phyloP scores from a whole-genome alignment of 2,113 vertebrate genomes.

The Tiliqua scincoides region DNA sequence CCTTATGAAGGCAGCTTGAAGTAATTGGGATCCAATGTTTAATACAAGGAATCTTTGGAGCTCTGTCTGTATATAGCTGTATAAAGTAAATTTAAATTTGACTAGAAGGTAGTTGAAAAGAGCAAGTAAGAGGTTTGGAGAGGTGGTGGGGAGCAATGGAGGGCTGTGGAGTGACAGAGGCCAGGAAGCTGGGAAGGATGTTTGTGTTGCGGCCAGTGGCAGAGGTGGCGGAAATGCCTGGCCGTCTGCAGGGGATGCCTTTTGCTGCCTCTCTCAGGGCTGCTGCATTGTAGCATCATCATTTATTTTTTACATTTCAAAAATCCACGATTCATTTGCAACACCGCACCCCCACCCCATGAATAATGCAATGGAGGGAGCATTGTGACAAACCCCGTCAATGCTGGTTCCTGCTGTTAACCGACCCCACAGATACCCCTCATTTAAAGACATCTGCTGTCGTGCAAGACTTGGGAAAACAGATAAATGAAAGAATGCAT shows the following conservation, averaged over 20 bases:
- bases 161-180: fast-evolving
- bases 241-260: neutral
- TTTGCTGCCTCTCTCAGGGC: neutral
- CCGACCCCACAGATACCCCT: constrained; percentile 27
- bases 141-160: neutral
- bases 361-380: neutral
- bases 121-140: neutral
- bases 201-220: neutral
- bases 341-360: neutral
- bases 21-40: constrained; percentile 5
- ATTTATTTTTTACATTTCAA: neutral
- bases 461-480: constrained; percentile 40
- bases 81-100: neutral
- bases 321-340: neutral
- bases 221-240: constrained; percentile 10
- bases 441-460: constrained; percentile 48
- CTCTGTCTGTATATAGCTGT: neutral
- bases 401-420: neutral
- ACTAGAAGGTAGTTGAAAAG: neutral
- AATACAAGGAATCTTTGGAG: neutral
- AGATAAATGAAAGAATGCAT: constrained; percentile 1
- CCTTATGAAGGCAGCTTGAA: neutral
- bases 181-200: neutral
- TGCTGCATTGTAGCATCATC: neutral
- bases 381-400: neutral